Evolutionary conservation across 2,797 vertebrate genomes (phyloP), one percentile per base, ranked within the genome.

Genomic region (Siniperca obscura): DNA sequence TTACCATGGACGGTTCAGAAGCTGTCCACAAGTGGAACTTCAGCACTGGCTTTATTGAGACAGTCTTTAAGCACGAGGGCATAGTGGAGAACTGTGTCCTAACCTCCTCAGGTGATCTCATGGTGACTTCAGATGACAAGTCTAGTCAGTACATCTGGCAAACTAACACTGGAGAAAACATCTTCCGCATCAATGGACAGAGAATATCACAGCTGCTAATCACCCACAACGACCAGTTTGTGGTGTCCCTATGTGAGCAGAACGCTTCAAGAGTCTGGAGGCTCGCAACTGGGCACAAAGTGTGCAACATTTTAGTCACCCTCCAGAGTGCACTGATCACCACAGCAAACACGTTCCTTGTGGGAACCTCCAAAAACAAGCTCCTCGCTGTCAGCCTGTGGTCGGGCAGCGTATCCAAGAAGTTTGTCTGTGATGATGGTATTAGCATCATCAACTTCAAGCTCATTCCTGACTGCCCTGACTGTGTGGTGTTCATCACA

Each of bases 11-110:
- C 7, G 98, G 98, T 70, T 99, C 98, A 0, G 97, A 99, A 84
- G 96, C 97, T 34, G 97, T 99, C 75, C 97, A 99, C 86, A 99
- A 98, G 90, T 99, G 98, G 98, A 99, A 99, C 94, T 99, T 99
- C 90, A 96, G 96, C 92, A 99, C 97, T 1, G 98, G 98, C 25
- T 99, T 98, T 89, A 99, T 99, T 59, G 98, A 99, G 94, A 97
- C 97, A 0, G 95, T 98, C 55, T 99, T 98, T 90, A 99, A 98
- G 90, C 98, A 99, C 0, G 98, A 99, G 92, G 97, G 98, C 30
- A 94, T 94, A 64, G 98, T 99, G 38, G 98, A 99, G 88, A 98
- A 99, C 93, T 98, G 97, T 76, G 98, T 99, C 75, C 93, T 99
- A 67, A 99, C 98, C 52, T 97, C 98, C 82, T 96, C 98, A 55